Evolutionary conservation across 2,888 invertebrate genomes (phyloP).

Genomic region (Listrodromus nycthemerus): DNA sequence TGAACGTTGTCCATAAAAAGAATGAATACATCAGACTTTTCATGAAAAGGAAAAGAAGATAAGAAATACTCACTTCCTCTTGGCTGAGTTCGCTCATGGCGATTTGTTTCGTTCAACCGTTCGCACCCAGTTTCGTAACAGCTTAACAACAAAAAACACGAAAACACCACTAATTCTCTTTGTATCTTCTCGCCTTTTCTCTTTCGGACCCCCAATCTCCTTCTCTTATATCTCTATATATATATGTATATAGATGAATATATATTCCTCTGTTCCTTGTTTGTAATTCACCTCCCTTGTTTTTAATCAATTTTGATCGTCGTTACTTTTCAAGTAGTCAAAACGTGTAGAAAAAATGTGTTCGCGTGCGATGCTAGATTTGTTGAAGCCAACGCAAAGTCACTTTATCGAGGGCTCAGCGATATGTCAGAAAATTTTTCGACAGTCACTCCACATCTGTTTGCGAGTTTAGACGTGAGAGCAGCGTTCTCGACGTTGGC

Average conservation of each 20-base stretch:
- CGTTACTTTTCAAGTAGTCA: conserved; percentile 21
- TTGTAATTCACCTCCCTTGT: too few relatives aligned
- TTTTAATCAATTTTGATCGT: too few relatives aligned
- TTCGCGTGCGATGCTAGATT: neutral
- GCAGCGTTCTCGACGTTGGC: conserved; percentile 38
- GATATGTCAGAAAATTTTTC: conserved; percentile 81
- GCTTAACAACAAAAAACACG: conserved; percentile 27
- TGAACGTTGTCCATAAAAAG: neutral
- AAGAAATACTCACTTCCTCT: conserved; percentile 91
- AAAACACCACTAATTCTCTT: conserved; percentile 32
- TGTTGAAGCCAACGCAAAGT: conserved; percentile 43
- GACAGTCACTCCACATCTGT: conserved; percentile 83
- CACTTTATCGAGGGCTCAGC: conserved; percentile 53
- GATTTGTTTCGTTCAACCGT: conserved; percentile 67
- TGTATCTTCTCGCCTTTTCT: conserved; percentile 13
- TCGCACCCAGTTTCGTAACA: conserved; percentile 55
- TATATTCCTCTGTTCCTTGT: conserved; percentile 5
- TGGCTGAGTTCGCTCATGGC: conserved; percentile 94
- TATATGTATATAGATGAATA: too few relatives aligned
- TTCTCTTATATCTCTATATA: too few relatives aligned
- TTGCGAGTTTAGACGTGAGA: conserved; percentile 81
- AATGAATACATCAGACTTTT: conserved; percentile 27
- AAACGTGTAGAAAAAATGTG: conserved; percentile 3
- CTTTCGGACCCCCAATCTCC: neutral
- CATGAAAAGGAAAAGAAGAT: conserved; percentile 64